Evolutionary conservation across 2,797 vertebrate genomes (phyloP), one percentile per base, ranked within the genome.

Genomic region (Atherinosoma microstoma): DNA sequence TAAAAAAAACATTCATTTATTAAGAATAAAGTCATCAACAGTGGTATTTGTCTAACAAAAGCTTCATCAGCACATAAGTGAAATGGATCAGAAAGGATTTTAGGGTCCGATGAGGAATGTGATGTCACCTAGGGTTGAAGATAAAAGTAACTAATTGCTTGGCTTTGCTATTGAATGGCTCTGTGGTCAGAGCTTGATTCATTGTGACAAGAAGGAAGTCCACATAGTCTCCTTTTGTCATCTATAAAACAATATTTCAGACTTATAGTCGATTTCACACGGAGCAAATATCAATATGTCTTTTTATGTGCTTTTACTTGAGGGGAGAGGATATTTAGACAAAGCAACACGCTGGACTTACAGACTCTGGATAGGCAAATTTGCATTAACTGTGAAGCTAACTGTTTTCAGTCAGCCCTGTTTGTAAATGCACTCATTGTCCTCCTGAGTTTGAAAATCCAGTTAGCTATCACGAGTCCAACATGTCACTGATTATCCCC

Each of bases 391-490:
- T 83, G 75, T 86, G 84, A 87, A 86, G 80, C 83, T 73, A 83
- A 76, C 67, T 87, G 84, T 86, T 86, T 90, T 85, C 79, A 84
- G 38, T 82, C 66, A n/a, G 75, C 62, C 56, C 68, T 75, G 73
- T 83, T 85, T 90, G 82, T 95, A 90, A 95, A 96, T 90, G 91
- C 91, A 32, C 85, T 82, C 87, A 91, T 95, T 95, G 94, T 95
- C 70, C 85, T 76, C 64, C 80, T 38, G 80, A 76, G 86, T 90
- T 86, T 87, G 83, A 89, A 95, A 94, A 95, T 94, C 92, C 91
- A 94, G 85, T 95, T 95, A 94, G 89, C 87, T 66, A 87, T 96
- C 95, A 96, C 95, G 95, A 94, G 92, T 82, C 82, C 91, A 84
- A 93, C 93, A 94, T 94, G 94, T 93, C 90, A 76, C 90, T 93